Percentiles rank a stretch among this genome's conserved stretches.
phyloP scores from a whole-genome alignment of 2,797 vertebrate species.

The Cirrhinus mrigala region DNA sequence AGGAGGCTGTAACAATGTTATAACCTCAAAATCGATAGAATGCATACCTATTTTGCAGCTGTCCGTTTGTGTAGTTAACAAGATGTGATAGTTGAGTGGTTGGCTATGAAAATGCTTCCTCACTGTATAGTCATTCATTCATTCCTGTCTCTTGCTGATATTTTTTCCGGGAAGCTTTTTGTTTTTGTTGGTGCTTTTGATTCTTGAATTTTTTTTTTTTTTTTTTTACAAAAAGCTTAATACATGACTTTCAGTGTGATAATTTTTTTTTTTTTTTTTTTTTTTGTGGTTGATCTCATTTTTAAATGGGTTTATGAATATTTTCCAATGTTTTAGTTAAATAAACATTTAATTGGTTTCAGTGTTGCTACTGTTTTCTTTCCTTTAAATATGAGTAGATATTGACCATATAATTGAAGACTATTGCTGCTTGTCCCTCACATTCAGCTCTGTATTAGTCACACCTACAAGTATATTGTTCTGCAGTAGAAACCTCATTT shows the following conservation, averaged over 20 bases:
- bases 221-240: conserved; percentile 3
- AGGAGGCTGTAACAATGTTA: neutral
- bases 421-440: neutral
- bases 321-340: conserved; percentile 57
- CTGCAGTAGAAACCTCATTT: neutral
- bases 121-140: conserved; percentile 31
- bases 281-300: conserved; percentile 19
- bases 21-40: neutral
- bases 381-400: neutral
- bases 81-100: neutral
- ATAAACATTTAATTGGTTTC: conserved; percentile 56
- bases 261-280: too few relatives aligned
- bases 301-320: conserved; percentile 47
- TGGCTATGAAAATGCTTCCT: conserved; percentile 14
- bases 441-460: neutral
- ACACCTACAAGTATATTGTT: neutral
- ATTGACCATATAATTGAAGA: neutral
- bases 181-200: conserved; percentile 7
- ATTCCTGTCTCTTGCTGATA: neutral
- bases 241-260: neutral
- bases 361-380: neutral
- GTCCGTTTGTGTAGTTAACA: neutral
- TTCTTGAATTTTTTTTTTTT: neutral
- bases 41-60: neutral
- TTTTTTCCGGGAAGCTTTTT: neutral